A percentile compares a stretch with the other conserved stretches of the same genome.
Conservation (phyloP, 2,113 vertebrate genomes). For the Ptilonorhynchus violaceus region DNA sequence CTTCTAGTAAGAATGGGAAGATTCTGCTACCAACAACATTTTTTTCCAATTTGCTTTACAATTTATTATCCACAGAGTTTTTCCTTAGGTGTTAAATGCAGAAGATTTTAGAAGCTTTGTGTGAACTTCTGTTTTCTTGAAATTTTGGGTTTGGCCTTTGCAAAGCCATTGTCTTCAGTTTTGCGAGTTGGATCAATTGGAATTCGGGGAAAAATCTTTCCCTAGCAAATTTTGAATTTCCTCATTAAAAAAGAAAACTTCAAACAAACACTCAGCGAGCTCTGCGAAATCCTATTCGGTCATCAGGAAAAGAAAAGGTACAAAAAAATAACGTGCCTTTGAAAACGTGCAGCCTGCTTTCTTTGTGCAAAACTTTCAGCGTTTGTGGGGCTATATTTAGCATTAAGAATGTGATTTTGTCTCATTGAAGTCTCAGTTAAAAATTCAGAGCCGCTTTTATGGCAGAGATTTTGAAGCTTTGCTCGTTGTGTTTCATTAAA, state of each 20-base stretch:
- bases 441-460: background rate
- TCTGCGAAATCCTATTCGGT: background rate
- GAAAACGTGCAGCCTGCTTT: background rate
- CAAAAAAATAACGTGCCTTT: background rate
- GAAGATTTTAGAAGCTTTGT: background rate
- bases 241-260: background rate
- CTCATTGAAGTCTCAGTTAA: background rate
- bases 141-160: background rate
- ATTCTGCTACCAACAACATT: background rate
- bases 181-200: background rate
- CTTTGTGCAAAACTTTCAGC: background rate
- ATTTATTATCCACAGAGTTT: background rate
- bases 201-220: background rate
- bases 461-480: conserved; percentile 18
- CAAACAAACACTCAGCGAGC: background rate
- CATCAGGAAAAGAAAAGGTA: background rate
- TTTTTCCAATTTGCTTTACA: background rate
- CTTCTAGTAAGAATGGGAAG: background rate
- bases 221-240: background rate
- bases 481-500: conserved; percentile 26
- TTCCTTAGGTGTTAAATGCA: background rate
- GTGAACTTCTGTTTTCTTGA: background rate
- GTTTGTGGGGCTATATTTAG: background rate
- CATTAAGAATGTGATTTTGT: background rate
- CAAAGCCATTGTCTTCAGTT: background rate